Percentiles rank a stretch among this genome's conserved stretches.
Evolutionary conservation across 2,888 invertebrate species (phyloP).

Genomic region (Rotaria macrura): DNA sequence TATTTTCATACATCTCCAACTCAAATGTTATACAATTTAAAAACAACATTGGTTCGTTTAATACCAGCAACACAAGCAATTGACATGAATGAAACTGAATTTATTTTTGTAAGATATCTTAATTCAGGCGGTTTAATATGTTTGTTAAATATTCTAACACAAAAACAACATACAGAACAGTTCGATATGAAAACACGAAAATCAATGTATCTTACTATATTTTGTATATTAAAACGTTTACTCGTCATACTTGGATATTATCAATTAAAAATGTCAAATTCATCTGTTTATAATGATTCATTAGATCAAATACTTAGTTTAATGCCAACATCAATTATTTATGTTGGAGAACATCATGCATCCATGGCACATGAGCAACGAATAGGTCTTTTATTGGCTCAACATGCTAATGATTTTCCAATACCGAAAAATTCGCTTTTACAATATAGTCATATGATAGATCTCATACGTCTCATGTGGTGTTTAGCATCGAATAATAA

Average conservation of each 20-base stretch:
- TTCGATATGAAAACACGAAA: conserved; percentile 57
- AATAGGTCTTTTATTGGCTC: not conserved
- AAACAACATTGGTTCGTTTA: conserved; percentile 74
- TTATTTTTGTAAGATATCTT: conserved; percentile 21
- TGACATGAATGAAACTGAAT: not conserved
- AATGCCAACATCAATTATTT: not conserved
- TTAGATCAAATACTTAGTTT: not conserved
- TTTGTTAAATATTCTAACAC: conserved; percentile 49
- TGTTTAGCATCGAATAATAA: not conserved
- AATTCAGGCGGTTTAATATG: conserved; percentile 20
- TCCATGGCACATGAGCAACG: not conserved
- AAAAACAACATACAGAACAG: conserved; percentile 40
- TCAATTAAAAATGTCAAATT: not conserved
- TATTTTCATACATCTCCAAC: conserved; percentile 64
- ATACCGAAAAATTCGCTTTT: not conserved
- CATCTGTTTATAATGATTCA: not conserved
- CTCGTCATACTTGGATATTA: not conserved
- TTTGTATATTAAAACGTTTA: not conserved
- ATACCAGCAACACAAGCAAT: conserved; percentile 63
- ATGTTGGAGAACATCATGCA: not conserved
- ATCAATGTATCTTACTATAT: not conserved
- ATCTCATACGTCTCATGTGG: not conserved
- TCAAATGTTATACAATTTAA: conserved; percentile 52
- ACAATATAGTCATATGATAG: not conserved
- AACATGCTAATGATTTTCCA: not conserved